Evolutionary conservation across 2,113 vertebrate species (phyloP), one percentile per base, ranked within the genome.

Genomic region (Seriola dumerili): DNA sequence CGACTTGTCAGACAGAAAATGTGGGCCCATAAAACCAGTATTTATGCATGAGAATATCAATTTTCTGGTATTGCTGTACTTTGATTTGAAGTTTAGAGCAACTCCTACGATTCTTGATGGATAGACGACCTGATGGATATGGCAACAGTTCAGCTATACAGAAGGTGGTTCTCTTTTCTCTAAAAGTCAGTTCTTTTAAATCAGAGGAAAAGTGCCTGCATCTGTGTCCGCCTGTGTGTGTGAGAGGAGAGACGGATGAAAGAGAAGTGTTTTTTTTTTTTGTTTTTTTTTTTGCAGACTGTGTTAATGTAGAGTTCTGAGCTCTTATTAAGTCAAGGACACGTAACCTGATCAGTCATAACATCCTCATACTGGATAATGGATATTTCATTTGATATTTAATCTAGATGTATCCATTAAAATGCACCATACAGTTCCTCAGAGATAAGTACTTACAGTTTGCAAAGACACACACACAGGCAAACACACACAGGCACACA

Each of bases 361-460:
- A 71, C 44, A 58, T 75, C 54, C 85, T 74, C 66, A 42, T 65
- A 54, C 25, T 54, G 55, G 48, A 72, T 89, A 79, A 83, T 78
- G 84, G 76, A 86, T 88, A 69, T 79, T 69, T 86, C 40, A 83
- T 77, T 77, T 83, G 72, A 80, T 81, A 82, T 83, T 80, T 87
- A 57, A 84, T 85, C 72, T 78, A 25, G 83, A 91, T 64, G 8
- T 65, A 57, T 64, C 48, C 40, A 84, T 81, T 66, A 73, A 80
- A 81, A 80, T 73, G 38, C 77, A 70, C 55, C 62, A 29, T 64
- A 59, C 23, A 69, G 48, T 29, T 6, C 46, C 34, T 29, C 21
- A 85, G 34, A 25, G 65, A 83, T 69, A 78, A 29, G 46, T 5
- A 46, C 46, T 29, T 44, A 62, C 34, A 40, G 19, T 76, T 42